Evolutionary conservation across 2,113 vertebrate species (phyloP), one percentile per base, ranked within the genome.

Genomic region (Proterorhinus semilunaris): DNA sequence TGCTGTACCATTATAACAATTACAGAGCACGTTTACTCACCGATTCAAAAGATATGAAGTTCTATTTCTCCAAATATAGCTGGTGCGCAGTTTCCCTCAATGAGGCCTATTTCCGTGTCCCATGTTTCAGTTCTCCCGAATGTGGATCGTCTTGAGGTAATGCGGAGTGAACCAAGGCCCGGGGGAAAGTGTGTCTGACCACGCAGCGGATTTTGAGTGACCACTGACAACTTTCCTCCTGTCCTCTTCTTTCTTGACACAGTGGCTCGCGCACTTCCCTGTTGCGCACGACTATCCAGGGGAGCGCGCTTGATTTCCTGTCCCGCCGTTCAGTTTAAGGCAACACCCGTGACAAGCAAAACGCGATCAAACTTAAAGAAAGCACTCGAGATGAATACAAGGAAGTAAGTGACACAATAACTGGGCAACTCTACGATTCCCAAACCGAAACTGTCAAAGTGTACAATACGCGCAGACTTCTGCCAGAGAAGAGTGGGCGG

Each of bases 401-500:
- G 27, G 27, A 4, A 36, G 27, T 36, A 36, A 21, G 21, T 5
- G 27, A 36, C 27, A 36, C 27, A 36, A 5, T 36, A 36, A 36
- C 27, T 36, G 27, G 27, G 27, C 27, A 36, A 36, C 3, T 36
- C 27, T 12, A 21, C 13, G 10, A 15, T 11, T 15, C 12, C 5
- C 1, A 21, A 4, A 2, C 17, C 3, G 16, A 55, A 55, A 55
- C 27, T 42, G 11, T 13, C 6, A 15, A 58, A 58, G 55, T 36
- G 11, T 3, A 42, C 11, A 42, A 0, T 7, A 12, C 1, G 48
- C 13, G 51, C 53, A 10, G 59, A 66, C 74, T 87, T 85, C n/a
- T n/a, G n/a, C 80, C 72, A 67, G 7, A 59, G 72, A 81, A 84
- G n/a, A 43, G 84, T 83, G 57, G 88, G 88, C 82, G 86, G 86